Conservation (phyloP, 2,113 vertebrate species). For the Oryzias javanicus region DNA sequence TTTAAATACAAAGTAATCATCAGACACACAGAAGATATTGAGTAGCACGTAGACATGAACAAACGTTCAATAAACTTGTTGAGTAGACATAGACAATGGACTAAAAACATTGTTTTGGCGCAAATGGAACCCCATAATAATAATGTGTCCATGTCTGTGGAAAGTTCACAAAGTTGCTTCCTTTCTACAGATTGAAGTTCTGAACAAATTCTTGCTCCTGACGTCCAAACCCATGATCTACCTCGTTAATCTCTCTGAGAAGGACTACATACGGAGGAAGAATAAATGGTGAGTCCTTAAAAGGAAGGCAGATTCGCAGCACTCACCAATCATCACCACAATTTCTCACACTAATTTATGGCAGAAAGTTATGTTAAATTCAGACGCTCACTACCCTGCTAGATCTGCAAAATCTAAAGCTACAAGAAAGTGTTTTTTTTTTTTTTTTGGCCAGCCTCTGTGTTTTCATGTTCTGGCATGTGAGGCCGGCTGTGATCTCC, state of each 20-base stretch:
- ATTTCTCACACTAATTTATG: slow-evolving; percentile 27
- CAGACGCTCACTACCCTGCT: not conserved
- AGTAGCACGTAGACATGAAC: no score
- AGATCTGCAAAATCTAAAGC: slow-evolving; percentile 6
- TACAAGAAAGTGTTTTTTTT: no score
- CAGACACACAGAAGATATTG: no score
- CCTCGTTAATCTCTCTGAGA: slow-evolving; percentile 94
- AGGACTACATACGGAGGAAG: slow-evolving; percentile 95
- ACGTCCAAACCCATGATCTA: slow-evolving; percentile 99
- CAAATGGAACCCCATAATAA: no score
- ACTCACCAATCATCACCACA: slow-evolving; percentile 41
- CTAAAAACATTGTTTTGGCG: no score
- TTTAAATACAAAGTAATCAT: no score
- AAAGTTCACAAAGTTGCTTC: slow-evolving; percentile 51
- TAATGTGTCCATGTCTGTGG: slow-evolving; percentile 8
- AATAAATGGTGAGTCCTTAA: slow-evolving; percentile 91
- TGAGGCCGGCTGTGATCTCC: slow-evolving; percentile 44
- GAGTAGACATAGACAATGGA: no score
- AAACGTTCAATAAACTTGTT: no score
- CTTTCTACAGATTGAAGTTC: slow-evolving; percentile 88
- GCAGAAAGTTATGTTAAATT: slow-evolving; percentile 14
- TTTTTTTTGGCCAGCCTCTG: not conserved
- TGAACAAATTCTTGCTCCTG: slow-evolving; percentile 97
- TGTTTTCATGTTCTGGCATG: slow-evolving; percentile 19
- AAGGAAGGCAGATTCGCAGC: slow-evolving; percentile 23